Percentiles rank a stretch among this genome's conserved stretches.
Evolutionary conservation across 1,140 invertebrate species (phyloP).

Genomic region (Camponotus vicinus): DNA sequence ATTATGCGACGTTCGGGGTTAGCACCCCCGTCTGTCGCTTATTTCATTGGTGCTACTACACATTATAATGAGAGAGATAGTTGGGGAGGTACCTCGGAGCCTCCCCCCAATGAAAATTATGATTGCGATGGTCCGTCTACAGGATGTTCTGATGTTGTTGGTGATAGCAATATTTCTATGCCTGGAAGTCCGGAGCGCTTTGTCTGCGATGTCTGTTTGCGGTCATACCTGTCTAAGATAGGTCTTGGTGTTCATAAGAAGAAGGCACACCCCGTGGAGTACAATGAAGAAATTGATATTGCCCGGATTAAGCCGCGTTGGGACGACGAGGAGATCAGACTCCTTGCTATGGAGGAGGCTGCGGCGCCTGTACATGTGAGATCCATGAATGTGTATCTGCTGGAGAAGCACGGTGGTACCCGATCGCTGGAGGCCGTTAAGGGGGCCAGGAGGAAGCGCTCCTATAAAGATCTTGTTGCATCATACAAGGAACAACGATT

Average conservation of each 20-base stretch:
- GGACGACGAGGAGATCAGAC: background rate
- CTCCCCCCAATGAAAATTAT: background rate
- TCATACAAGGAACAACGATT: no score
- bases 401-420: accelerated
- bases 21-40: background rate
- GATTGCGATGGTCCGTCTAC: background rate
- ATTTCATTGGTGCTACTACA: slow-evolving; percentile 5
- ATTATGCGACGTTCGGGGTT: background rate
- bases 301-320: background rate
- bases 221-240: background rate
- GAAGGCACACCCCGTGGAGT: background rate
- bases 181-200: no score
- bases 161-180: no score
- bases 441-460: background rate
- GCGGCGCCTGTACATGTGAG: background rate
- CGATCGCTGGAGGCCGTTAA: background rate
- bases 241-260: background rate
- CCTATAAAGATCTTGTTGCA: background rate
- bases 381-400: background rate
- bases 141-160: no score
- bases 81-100: slow-evolving; percentile 14
- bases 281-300: background rate
- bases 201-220: no score
- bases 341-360: background rate
- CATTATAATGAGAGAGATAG: background rate